phyloP scores from a whole-genome alignment of 2,888 invertebrate genomes.

The Colostygia pectinataria region DNA sequence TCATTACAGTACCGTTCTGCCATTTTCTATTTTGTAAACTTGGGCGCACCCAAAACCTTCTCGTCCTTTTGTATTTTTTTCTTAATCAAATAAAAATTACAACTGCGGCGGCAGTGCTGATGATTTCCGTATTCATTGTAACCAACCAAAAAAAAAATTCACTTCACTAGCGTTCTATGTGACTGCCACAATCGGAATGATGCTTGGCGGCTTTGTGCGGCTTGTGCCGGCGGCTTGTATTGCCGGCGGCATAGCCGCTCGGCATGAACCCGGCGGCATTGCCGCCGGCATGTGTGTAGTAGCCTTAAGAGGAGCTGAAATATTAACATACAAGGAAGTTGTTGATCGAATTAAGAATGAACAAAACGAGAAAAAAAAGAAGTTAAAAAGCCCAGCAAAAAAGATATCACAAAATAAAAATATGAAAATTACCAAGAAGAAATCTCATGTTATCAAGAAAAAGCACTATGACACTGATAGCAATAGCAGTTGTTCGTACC shows the following conservation, averaged over 20 bases:
- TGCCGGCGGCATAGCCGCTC: background rate
- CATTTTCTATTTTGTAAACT: conserved; percentile 14
- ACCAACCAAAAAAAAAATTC: conserved; percentile 7
- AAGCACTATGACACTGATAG: no score
- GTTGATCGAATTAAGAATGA: no score
- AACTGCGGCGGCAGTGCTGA: conserved; percentile 5
- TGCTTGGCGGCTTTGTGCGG: conserved; percentile 16
- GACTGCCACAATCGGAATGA: conserved; percentile 9
- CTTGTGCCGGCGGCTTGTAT: conserved; percentile 2
- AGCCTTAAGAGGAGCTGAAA: no score
- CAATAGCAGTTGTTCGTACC: no score
- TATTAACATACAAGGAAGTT: no score
- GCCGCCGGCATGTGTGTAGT: background rate
- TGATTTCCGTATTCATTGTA: conserved; percentile 9
- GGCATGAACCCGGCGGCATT: background rate
- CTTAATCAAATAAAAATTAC: conserved; percentile 6
- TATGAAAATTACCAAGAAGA: no score
- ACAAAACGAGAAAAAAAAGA: no score
- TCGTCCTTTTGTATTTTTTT: conserved; percentile 9
- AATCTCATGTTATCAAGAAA: no score
- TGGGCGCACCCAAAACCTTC: conserved; percentile 14
- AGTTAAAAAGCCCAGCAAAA: no score
- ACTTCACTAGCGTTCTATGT: conserved; percentile 19
- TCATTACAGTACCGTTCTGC: conserved; percentile 14
- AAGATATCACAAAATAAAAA: no score